These are phyloP conservation scores for Gnathonemus longibarbis DNA, from an alignment of 2,113 vertebrate genomes.

Conservation along the genomic window DNA sequence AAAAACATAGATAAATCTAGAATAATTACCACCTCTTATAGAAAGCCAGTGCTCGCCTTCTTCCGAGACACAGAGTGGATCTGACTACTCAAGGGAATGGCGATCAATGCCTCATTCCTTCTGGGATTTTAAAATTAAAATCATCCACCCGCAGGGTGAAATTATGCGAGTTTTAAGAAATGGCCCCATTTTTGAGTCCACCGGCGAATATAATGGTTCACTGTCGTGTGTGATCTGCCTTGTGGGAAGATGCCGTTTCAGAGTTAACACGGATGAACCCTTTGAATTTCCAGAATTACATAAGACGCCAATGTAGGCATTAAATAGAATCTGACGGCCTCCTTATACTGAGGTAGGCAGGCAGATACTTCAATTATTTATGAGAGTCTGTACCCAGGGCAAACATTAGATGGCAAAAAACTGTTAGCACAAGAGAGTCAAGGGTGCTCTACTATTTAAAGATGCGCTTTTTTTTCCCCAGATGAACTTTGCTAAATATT, in stretches of 20 bases:
- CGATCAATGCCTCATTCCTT: neutral
- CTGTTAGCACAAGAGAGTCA: neutral
- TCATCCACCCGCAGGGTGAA: neutral
- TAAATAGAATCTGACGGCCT: neutral
- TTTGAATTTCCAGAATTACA: neutral
- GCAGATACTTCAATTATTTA: neutral
- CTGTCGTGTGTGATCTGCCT: neutral
- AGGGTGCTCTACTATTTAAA: neutral
- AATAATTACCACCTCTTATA: neutral
- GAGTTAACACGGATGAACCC: neutral
- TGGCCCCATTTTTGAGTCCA: neutral
- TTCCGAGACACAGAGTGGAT: neutral
- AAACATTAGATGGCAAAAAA: neutral
- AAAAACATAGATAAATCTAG: neutral
- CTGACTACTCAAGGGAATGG: neutral
- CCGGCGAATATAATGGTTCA: neutral
- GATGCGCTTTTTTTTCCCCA: neutral
- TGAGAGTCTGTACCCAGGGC: neutral
- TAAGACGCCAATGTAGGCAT: neutral
- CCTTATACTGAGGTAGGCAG: neutral
- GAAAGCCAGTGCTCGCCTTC: neutral
- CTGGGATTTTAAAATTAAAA: neutral
- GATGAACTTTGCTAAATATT: neutral
- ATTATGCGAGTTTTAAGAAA: neutral
- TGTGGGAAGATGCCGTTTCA: neutral